Evolutionary conservation across 2,113 vertebrate species (phyloP).

Genomic region (Tyto alba): DNA sequence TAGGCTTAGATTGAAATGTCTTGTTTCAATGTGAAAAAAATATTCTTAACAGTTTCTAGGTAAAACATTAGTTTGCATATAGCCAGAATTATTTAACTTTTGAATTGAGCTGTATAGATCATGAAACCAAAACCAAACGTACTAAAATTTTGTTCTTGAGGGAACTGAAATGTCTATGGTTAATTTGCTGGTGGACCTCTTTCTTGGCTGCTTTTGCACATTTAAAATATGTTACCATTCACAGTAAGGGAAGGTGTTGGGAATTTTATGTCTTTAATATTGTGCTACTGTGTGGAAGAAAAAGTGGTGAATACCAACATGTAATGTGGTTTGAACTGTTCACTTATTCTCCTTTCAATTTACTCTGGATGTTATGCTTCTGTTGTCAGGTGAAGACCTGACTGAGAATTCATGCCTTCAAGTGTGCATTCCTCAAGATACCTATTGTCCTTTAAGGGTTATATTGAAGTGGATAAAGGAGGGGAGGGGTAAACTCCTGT

Average conservation of each 20-base stretch:
- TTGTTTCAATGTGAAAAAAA: constrained; percentile 33
- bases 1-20: not conserved
- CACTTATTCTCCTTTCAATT: not conserved
- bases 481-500: not conserved
- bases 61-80: constrained; percentile 50
- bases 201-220: not conserved
- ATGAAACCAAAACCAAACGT: constrained; percentile 10
- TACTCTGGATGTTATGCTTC: not conserved
- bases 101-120: not conserved
- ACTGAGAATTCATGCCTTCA: not conserved
- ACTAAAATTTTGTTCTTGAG: constrained; percentile 12
- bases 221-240: not conserved
- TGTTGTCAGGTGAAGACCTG: not conserved
- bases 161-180: constrained; percentile 32
- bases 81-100: constrained; percentile 47
- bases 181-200: not conserved
- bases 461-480: not conserved
- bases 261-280: not conserved
- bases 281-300: not conserved
- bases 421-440: not conserved
- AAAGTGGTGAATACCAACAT: not conserved
- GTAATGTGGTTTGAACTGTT: not conserved
- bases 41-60: constrained; percentile 20
- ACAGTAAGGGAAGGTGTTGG: not conserved
- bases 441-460: not conserved